Percentiles rank a stretch among this genome's conserved stretches.
Conservation (phyloP, 2,797 vertebrate species). For the Kryptolebias ocellatus region DNA sequence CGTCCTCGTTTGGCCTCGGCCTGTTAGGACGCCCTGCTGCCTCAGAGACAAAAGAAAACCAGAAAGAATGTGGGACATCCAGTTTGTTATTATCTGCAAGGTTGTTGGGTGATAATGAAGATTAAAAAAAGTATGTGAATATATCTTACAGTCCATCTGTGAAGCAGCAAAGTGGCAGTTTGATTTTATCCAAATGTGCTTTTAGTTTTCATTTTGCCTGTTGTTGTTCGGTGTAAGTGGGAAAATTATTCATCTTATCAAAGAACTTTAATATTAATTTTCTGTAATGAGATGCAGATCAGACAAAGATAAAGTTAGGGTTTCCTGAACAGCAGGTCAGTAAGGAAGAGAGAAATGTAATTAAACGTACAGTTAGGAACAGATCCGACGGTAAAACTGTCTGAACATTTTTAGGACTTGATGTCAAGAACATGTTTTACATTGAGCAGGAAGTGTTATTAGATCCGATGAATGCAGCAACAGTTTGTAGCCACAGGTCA, state of each 20-base stretch:
- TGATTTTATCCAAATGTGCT: background rate
- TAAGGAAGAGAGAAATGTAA: no score
- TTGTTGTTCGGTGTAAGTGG: background rate
- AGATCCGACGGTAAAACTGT: no score
- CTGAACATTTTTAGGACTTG: no score
- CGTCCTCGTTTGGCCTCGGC: constrained; percentile 40
- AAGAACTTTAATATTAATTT: background rate
- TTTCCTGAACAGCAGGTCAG: background rate
- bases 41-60: background rate
- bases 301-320: background rate
- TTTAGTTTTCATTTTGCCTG: background rate
- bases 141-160: background rate
- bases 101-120: background rate
- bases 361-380: no score
- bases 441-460: no score
- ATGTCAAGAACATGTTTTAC: no score
- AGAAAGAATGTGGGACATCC: constrained; percentile 34
- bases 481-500: no score
- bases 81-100: constrained; percentile 9
- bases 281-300: background rate
- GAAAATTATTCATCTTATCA: background rate
- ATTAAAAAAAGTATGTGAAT: background rate
- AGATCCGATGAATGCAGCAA: no score
- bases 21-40: background rate
- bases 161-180: background rate